Base-by-base conservation (phyloP, 2,797 vertebrate species). In the Silurus lanzhouensis region DNA sequence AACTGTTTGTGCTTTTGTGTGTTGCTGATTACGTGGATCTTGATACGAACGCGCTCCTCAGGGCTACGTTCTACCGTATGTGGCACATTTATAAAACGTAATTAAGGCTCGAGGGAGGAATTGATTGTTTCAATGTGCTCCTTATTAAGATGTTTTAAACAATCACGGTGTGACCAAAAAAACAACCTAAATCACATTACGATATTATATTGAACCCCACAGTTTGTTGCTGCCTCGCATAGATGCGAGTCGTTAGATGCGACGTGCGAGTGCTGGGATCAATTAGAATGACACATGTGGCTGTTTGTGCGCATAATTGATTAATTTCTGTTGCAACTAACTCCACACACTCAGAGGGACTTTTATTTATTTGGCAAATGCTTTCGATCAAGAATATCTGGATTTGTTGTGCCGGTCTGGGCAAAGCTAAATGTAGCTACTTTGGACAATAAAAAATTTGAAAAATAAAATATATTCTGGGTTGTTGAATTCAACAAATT, bases 301-400 rank as follows among this genome's bases (percentile, higher is more conserved):
- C 44, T 70, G 79, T 84, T 84, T 77, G 70, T 76, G 79, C n/a
- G 70, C 80, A 71, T 86, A 83, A 87, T 74, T 81, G 76, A 83
- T 81, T 64, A n/a, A 80, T 84, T 84, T 38, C 83, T 57, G 13
- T 22, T 12, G 71, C 85, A 63, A 17, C 72, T 75, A 5, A n/a
- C 83, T 84, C 17, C n/a, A 55, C 77, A 81, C 38, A 80, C 67
- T 6, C 63, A 0, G 10, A 67, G 0, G 27, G 46, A 55, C 1
- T 31, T 80, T 61, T 63, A 63, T 64, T 61, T 60, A 44, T 74
- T 72, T 19, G 31, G n/a, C 55, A 48, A 25, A 77, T 5, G 3
- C 74, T 76, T 76, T 58, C 13, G 2, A 20, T 2, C 10, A n/a
- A 25, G 48, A n/a, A 46, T 14, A 48, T 10, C n/a, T 15, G 78